Evolutionary conservation across 2,888 invertebrate species (phyloP).

Genomic region (Nomada flava): DNA sequence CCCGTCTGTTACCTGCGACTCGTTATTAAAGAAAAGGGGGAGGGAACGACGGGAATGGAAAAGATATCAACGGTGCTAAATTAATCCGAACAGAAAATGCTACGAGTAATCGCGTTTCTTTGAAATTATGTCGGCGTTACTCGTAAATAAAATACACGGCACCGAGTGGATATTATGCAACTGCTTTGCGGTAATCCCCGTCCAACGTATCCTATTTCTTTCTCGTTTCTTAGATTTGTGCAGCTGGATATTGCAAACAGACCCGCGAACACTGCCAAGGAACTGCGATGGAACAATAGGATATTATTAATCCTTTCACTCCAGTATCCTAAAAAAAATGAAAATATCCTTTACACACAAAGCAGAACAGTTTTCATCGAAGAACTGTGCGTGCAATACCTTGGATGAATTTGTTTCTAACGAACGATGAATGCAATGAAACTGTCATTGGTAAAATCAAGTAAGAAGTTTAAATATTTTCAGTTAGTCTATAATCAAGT

Average conservation of each 20-base stretch:
- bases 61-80: background rate
- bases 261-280: no score
- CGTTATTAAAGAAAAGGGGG: background rate
- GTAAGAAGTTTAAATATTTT: no score
- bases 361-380: no score
- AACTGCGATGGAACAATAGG: conserved; percentile 13
- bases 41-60: background rate
- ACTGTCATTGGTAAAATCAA: no score
- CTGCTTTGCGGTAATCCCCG: conserved; percentile 47
- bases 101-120: conserved; percentile 55
- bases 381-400: no score
- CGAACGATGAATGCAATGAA: no score
- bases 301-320: background rate
- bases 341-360: no score
- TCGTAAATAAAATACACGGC: conserved; percentile 62
- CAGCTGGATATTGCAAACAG: background rate
- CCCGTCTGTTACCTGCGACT: background rate
- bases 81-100: conserved; percentile 16
- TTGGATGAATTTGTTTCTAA: no score
- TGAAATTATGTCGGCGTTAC: conserved; percentile 58
- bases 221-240: conserved; percentile 19
- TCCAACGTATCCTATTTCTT: conserved; percentile 26
- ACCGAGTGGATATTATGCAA: conserved; percentile 62
- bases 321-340: no score
- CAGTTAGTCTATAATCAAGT: no score